Evolutionary conservation across 2,797 vertebrate species (phyloP).

Genomic region (Scolopax bukidnonensis): DNA sequence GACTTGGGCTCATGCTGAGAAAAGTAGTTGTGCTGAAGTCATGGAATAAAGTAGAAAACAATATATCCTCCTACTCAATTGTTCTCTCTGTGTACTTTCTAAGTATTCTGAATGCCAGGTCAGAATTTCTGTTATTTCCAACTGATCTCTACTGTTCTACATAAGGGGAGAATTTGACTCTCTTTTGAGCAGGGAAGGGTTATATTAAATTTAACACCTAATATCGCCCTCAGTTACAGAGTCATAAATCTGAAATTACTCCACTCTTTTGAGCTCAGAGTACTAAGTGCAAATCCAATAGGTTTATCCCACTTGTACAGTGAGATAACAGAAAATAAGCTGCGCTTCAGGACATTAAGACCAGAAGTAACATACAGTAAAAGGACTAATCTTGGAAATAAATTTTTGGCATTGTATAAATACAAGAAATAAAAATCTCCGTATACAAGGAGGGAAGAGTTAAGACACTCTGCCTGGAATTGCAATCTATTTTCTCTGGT

Average conservation of each 20-base stretch:
- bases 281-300: neutral
- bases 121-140: neutral
- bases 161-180: neutral
- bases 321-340: neutral
- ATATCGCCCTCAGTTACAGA: neutral
- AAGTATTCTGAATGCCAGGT: neutral
- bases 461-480: neutral
- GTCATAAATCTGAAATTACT: constrained; percentile 3
- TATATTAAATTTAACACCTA: neutral
- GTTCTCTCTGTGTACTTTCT: neutral
- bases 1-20: neutral
- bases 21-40: constrained; percentile 10
- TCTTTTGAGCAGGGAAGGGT: neutral
- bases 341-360: neutral
- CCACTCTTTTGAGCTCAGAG: neutral
- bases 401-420: neutral
- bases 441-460: neutral
- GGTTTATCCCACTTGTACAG: neutral
- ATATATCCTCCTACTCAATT: neutral
- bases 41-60: constrained; percentile 26
- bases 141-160: neutral
- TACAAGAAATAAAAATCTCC: neutral
- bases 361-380: neutral
- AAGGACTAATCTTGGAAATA: neutral
- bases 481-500: neutral